Evolutionary conservation across 2,113 vertebrate species (phyloP).

Genomic region (Equus przewalskii): DNA sequence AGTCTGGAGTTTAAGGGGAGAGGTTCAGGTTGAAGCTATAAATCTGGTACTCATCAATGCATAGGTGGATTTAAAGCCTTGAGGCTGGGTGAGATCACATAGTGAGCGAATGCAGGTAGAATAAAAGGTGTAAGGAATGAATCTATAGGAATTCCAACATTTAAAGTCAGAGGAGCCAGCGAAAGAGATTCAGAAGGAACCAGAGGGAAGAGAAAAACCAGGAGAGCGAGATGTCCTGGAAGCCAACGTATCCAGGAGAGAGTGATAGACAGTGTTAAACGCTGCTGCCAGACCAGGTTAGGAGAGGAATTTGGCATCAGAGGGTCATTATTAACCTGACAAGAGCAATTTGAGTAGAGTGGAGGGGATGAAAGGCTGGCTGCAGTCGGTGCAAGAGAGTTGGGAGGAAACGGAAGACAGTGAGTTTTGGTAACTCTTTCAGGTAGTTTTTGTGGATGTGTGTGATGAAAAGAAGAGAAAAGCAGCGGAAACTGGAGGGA

Average conservation of each 20-base stretch:
- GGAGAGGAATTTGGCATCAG: neutral
- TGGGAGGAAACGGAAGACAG: neutral
- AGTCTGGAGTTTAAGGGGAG: neutral
- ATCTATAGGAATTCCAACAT: neutral
- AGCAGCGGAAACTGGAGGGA: neutral
- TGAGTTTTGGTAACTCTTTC: neutral
- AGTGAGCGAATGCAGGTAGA: neutral
- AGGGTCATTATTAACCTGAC: neutral
- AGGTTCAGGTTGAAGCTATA: neutral
- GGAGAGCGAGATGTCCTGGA: neutral
- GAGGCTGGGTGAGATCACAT: neutral
- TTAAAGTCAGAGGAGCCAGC: neutral
- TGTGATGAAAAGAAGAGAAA: neutral
- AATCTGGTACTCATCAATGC: neutral
- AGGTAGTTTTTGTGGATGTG: neutral
- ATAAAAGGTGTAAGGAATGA: neutral
- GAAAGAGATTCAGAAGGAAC: neutral
- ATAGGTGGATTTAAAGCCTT: neutral
- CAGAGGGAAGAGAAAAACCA: neutral
- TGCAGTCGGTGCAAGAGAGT: neutral
- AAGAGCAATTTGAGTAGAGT: neutral
- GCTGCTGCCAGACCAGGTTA: neutral
- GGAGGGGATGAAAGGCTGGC: neutral
- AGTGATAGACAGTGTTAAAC: no score
- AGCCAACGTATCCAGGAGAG: neutral